Evolutionary conservation across 2,113 vertebrate genomes (phyloP).

Genomic region (pig (Sus scrofa)): T2T-Sscrofa CM000820.6:108959501-108960000

Average conservation of each 20-base stretch:
- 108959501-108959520: slow-evolving; percentile 35
- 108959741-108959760: background rate
- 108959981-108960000: background rate
- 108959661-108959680: slow-evolving; percentile 1
- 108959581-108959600: background rate
- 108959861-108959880: background rate
- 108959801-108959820: slow-evolving; percentile 24
- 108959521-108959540: slow-evolving; percentile 11
- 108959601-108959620: background rate
- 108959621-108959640: background rate
- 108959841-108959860: background rate
- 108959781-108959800: slow-evolving; percentile 12
- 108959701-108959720: background rate
- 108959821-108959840: background rate
- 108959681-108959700: slow-evolving; percentile 4
- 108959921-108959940: slow-evolving; percentile 25
- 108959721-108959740: slow-evolving; percentile 39
- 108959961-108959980: slow-evolving; percentile 34
- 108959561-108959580: background rate
- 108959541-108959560: background rate
- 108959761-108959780: slow-evolving; percentile 11
- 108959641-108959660: background rate
- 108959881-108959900: background rate
- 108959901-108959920: slow-evolving; percentile 9
- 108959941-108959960: slow-evolving; percentile 17